Conservation (phyloP, 2,888 invertebrate genomes). For the Protonemura montana region DNA sequence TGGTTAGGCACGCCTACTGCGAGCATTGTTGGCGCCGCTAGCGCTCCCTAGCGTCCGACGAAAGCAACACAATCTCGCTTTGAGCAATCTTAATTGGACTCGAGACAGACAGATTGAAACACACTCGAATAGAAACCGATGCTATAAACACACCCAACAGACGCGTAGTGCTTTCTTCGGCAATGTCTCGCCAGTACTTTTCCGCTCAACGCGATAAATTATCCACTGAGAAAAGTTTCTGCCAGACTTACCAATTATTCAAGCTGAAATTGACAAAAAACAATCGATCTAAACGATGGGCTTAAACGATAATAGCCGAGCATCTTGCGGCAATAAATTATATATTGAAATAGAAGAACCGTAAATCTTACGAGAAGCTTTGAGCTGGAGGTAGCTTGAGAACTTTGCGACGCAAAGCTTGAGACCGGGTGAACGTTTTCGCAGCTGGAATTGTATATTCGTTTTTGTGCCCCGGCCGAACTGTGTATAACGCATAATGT, state of each 20-base stretch:
- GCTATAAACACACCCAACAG: not conserved
- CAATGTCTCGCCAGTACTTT: not conserved
- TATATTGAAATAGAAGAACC: not conserved
- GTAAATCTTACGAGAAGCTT: too few species aligned
- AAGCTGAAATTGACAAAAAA: not conserved
- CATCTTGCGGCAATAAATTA: not conserved
- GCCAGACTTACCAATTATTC: not conserved
- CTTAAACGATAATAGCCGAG: not conserved
- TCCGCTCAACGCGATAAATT: not conserved
- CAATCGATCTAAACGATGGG: constrained; percentile 12
- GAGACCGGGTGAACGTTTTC: not conserved
- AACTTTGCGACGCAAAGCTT: not conserved
- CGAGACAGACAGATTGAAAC: constrained; percentile 10
- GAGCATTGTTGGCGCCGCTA: not conserved
- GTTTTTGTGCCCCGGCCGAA: not conserved
- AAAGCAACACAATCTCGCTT: not conserved
- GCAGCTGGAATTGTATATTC: not conserved
- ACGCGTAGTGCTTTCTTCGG: not conserved
- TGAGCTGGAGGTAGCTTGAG: too few species aligned
- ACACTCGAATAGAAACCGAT: not conserved
- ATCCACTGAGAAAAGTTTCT: not conserved
- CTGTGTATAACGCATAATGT: not conserved
- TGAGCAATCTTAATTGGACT: constrained; percentile 8
- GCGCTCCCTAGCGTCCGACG: not conserved
- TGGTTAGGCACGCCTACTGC: not conserved